Conservation (phyloP, 2,888 invertebrate genomes). For the Spatulosminthurus flaviceps region DNA sequence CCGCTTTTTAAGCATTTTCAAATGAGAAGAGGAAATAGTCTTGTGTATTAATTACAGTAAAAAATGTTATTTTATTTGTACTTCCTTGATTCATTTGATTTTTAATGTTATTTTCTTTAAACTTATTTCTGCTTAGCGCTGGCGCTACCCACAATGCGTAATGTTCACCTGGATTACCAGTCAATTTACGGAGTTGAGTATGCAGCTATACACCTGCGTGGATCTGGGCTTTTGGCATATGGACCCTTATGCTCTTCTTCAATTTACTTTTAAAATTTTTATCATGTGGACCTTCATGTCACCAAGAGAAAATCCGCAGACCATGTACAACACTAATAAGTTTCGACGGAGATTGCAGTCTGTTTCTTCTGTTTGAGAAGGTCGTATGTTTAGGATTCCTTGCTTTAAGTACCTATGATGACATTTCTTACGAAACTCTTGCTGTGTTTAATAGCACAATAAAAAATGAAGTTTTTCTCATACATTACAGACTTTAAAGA, state of each 20-base stretch:
- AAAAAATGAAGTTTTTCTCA: too few species aligned
- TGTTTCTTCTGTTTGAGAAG: too few species aligned
- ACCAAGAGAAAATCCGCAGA: neutral
- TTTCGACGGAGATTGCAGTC: neutral
- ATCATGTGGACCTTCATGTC: conserved; percentile 36
- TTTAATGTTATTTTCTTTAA: neutral
- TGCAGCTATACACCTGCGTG: conserved; percentile 39
- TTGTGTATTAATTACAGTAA: too few species aligned
- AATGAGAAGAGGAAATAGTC: too few species aligned
- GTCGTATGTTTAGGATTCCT: neutral
- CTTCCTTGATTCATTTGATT: too few species aligned
- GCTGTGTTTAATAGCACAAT: too few species aligned
- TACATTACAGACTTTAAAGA: too few species aligned
- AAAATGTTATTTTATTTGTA: too few species aligned
- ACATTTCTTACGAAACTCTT: neutral
- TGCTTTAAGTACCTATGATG: neutral
- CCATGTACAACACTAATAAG: neutral
- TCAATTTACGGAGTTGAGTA: conserved; percentile 40
- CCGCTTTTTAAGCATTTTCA: too few species aligned
- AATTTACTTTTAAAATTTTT: conserved; percentile 38
- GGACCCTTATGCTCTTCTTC: conserved; percentile 38
- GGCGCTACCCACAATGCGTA: conserved; percentile 42
- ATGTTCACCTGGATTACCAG: conserved; percentile 37
- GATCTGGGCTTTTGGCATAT: conserved; percentile 38
- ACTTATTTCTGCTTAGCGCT: conserved; percentile 12